phyloP scores from a whole-genome alignment of 2,113 vertebrate genomes.

The Aldabrachelys gigantea region DNA sequence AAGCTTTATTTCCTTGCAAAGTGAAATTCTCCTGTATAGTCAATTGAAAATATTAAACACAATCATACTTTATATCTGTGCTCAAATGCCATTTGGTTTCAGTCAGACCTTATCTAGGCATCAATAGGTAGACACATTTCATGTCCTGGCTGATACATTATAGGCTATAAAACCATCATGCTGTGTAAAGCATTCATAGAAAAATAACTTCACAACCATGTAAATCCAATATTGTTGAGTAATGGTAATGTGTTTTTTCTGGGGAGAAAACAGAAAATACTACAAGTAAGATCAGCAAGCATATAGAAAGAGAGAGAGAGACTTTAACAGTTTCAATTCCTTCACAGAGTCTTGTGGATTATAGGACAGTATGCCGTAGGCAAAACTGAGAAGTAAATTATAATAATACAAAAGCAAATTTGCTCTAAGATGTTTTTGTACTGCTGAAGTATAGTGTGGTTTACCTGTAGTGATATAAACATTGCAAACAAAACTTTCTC shows the following conservation, averaged over 20 bases:
- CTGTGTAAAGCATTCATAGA: conserved; percentile 6
- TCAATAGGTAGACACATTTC: conserved; percentile 31
- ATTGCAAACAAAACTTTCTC: background rate
- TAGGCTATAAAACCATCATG: conserved; percentile 40
- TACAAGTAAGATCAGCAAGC: background rate
- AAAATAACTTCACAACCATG: conserved; percentile 32
- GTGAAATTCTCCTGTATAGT: background rate
- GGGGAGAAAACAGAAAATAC: conserved; percentile 16
- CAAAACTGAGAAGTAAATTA: conserved; percentile 20
- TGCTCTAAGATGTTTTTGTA: background rate
- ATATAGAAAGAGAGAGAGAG: background rate
- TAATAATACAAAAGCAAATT: background rate
- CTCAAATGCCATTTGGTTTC: background rate
- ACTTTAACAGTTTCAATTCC: background rate
- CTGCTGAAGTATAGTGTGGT: background rate
- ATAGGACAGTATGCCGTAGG: conserved; percentile 3
- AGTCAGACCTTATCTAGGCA: background rate
- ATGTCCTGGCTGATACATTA: background rate
- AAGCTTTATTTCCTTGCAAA: background rate
- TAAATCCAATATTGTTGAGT: background rate
- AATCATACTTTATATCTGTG: background rate
- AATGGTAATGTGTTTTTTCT: background rate
- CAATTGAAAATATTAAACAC: background rate
- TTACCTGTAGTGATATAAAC: background rate
- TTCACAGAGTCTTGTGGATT: background rate